Percentiles rank a stretch among this genome's conserved stretches.
Evolutionary conservation across 2,797 vertebrate genomes (phyloP).

Genomic region (Tarsius wallacei): DNA sequence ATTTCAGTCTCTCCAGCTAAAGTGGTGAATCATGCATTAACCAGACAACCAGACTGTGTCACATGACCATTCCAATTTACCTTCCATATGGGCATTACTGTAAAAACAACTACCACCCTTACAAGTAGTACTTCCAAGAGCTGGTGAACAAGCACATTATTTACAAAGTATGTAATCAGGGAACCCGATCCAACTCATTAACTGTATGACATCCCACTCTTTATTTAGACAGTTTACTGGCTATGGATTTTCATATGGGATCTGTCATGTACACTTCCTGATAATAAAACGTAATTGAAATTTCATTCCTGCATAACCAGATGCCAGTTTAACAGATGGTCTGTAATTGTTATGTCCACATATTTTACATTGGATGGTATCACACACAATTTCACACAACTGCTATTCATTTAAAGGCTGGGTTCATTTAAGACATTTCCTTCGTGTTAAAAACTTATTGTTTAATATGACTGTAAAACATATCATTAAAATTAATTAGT

Average conservation of each 20-base stretch:
- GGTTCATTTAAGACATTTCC: conserved; percentile 62
- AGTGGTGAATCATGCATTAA: conserved; percentile 76
- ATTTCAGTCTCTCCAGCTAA: conserved; percentile 73
- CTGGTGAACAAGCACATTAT: conserved; percentile 72
- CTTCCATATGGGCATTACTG: conserved; percentile 82
- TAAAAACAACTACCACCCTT: conserved; percentile 69
- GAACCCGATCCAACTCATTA: conserved; percentile 84
- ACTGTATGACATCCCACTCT: conserved; percentile 80
- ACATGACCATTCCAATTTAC: conserved; percentile 73
- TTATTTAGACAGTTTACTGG: conserved; percentile 84
- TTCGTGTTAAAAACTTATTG: conserved; percentile 67
- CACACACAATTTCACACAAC: conserved; percentile 68
- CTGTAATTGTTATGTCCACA: conserved; percentile 86
- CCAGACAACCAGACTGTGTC: conserved; percentile 46
- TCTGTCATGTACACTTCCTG: conserved; percentile 87
- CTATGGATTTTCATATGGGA: conserved; percentile 85
- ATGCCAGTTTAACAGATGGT: conserved; percentile 90
- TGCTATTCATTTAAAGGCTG: conserved; percentile 73
- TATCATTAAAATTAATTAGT: conserved; percentile 81
- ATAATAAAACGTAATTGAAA: conserved; percentile 91
- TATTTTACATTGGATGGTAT: conserved; percentile 80
- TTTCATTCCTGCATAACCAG: conserved; percentile 88
- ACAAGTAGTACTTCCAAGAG: conserved; percentile 72
- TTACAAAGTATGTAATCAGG: conserved; percentile 83
- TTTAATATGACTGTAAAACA: conserved; percentile 70